These are phyloP conservation scores for Chrysoperla carnea DNA, from an alignment of 1,140 invertebrate species.

Conservation along the genomic window DNA sequence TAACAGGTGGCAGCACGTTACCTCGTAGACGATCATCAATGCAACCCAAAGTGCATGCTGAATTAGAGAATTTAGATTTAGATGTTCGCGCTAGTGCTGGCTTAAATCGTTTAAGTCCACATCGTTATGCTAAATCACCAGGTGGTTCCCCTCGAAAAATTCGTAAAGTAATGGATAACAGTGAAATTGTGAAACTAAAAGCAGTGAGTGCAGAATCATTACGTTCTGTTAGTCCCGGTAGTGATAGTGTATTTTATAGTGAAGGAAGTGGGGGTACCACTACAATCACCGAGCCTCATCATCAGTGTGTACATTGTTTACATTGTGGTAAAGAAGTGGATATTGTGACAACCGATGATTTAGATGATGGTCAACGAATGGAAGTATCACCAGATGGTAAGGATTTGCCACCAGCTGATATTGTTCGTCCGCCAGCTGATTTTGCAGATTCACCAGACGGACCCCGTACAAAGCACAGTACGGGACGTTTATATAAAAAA, in stretches of 20 bases:
- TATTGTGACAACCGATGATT: conserved; percentile 18
- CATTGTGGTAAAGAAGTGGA: conserved; percentile 56
- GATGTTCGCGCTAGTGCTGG: conserved; percentile 1
- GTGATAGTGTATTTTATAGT: conserved; percentile 76
- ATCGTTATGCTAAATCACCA: conserved; percentile 3
- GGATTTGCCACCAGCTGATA: conserved; percentile 38
- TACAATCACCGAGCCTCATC: conserved; percentile 8
- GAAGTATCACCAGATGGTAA: conserved; percentile 13
- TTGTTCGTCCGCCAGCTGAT: conserved; percentile 69
- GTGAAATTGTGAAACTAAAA: conserved; percentile 32
- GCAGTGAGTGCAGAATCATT: conserved; percentile 70
- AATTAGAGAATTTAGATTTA: conserved; percentile 23
- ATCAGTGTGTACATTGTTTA: conserved; percentile 39
- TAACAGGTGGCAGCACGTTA: conserved; percentile 36
- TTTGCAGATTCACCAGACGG: conserved; percentile 69
- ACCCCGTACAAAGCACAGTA: conserved; percentile 20
- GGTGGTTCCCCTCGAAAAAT: conserved; percentile 6
- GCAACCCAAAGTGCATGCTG: conserved; percentile 27
- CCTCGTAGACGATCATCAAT: conserved; percentile 42
- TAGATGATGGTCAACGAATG: conserved; percentile 11
- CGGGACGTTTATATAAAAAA: conserved; percentile 54
- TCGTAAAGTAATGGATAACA: conserved; percentile 13
- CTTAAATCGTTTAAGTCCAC: conserved; percentile 8
- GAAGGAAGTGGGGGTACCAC: conserved; percentile 40
- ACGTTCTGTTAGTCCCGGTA: conserved; percentile 67